Percentiles rank a stretch among this genome's conserved stretches.
Conservation (phyloP, 2,888 invertebrate species). For the Colostygia pectinataria region DNA sequence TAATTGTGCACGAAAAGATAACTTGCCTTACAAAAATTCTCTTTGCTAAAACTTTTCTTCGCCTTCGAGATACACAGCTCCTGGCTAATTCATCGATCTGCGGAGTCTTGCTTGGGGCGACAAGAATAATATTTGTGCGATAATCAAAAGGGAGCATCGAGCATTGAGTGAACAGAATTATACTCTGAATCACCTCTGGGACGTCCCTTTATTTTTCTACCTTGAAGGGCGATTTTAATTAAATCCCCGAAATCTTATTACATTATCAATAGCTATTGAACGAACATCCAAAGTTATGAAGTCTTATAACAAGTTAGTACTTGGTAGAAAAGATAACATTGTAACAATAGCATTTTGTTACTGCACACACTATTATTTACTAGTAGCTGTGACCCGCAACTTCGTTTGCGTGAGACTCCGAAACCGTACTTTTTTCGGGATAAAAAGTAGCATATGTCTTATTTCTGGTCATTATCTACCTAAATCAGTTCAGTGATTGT, state of each 20-base stretch:
- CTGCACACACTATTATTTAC: too few species aligned
- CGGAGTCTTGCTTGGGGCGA: constrained; percentile 8
- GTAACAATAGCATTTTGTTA: not conserved
- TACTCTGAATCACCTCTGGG: constrained; percentile 25
- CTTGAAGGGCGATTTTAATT: constrained; percentile 15
- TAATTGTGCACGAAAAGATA: too few species aligned
- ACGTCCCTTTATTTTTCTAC: constrained; percentile 22
- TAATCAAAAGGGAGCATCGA: constrained; percentile 29
- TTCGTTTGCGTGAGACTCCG: too few species aligned
- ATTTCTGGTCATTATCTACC: too few species aligned
- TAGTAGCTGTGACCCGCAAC: too few species aligned
- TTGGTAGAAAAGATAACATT: too few species aligned
- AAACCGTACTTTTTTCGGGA: too few species aligned
- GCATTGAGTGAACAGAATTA: constrained; percentile 29
- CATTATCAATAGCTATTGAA: constrained; percentile 4
- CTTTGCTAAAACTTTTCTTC: not conserved
- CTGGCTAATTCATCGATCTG: not conserved
- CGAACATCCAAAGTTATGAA: not conserved
- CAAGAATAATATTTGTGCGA: constrained; percentile 31
- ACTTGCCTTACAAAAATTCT: not conserved
- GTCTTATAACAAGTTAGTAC: too few species aligned
- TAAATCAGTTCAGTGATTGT: too few species aligned
- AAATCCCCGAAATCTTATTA: constrained; percentile 8
- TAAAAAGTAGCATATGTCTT: too few species aligned
- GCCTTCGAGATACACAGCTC: not conserved